phyloP scores from a whole-genome alignment of 2,797 vertebrate genomes.

The Cynopterus sphinx region DNA sequence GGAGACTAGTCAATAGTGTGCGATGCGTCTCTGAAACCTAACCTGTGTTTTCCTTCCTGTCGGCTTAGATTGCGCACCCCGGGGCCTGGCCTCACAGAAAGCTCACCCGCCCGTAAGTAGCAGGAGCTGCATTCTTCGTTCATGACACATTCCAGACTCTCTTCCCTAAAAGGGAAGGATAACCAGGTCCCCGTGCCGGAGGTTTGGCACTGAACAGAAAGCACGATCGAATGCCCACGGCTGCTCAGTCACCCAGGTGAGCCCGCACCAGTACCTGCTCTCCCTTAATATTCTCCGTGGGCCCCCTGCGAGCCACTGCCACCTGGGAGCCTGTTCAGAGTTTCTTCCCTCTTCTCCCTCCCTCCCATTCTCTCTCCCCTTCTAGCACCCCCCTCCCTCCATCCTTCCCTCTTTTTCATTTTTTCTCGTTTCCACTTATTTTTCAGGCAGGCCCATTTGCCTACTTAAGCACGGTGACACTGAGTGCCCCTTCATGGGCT shows the following conservation, averaged over 20 bases:
- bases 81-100: neutral
- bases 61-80: neutral
- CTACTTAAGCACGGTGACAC: neutral
- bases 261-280: neutral
- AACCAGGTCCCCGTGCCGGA: neutral
- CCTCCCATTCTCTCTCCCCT: too few relatives aligned
- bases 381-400: rapidly evolving
- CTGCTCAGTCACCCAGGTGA: neutral
- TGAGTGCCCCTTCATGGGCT: neutral
- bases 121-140: neutral
- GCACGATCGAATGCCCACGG: rapidly evolving
- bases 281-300: neutral
- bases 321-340: neutral
- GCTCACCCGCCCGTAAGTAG: neutral
- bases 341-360: neutral
- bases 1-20: neutral
- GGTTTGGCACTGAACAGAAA: neutral
- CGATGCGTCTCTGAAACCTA: neutral
- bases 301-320: neutral
- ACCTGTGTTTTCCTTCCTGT: neutral
- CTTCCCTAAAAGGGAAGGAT: too few relatives aligned
- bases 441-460: neutral
- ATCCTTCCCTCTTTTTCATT: neutral
- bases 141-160: neutral
- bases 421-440: neutral